phyloP scores from a whole-genome alignment of 1,140 invertebrate genomes.

The Agrypnia vestita region DNA sequence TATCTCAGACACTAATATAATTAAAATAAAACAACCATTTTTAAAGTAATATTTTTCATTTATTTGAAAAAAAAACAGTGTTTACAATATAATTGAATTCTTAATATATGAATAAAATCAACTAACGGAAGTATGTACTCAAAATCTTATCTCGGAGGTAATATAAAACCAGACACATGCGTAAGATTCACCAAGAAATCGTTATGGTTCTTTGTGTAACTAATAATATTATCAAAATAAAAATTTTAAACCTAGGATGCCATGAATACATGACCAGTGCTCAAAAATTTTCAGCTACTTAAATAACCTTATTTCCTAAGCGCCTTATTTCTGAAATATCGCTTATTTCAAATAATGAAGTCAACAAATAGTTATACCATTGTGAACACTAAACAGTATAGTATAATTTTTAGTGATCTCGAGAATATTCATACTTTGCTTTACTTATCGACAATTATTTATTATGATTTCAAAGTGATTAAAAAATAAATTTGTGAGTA shows the following conservation, averaged over 20 bases:
- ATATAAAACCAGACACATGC: slow-evolving; percentile 36
- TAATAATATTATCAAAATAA: slow-evolving; percentile 51
- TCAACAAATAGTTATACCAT: too few species aligned
- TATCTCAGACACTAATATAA: too few species aligned
- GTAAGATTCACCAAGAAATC: slow-evolving; percentile 40
- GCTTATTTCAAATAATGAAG: slow-evolving; percentile 21
- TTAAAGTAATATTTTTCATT: slow-evolving; percentile 53
- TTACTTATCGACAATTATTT: too few species aligned
- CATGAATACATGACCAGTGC: slow-evolving; percentile 47
- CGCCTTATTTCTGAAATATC: slow-evolving; percentile 44
- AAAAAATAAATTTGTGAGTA: too few species aligned
- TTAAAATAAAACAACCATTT: slow-evolving; percentile 35
- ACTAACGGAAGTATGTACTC: slow-evolving; percentile 42
- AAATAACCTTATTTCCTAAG: slow-evolving; percentile 48
- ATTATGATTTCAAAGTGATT: too few species aligned
- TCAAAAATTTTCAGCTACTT: slow-evolving; percentile 51
- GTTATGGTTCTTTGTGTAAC: slow-evolving; percentile 24
- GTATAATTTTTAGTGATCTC: too few species aligned
- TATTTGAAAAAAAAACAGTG: slow-evolving; percentile 54
- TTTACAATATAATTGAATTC: slow-evolving; percentile 50
- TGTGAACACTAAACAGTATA: too few species aligned
- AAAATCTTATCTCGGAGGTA: slow-evolving; percentile 51
- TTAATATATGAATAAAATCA: slow-evolving; percentile 51
- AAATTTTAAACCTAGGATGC: slow-evolving; percentile 42
- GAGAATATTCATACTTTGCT: too few species aligned